Base-by-base conservation (phyloP, 1,140 invertebrate species). In the Capitella teleta region DNA sequence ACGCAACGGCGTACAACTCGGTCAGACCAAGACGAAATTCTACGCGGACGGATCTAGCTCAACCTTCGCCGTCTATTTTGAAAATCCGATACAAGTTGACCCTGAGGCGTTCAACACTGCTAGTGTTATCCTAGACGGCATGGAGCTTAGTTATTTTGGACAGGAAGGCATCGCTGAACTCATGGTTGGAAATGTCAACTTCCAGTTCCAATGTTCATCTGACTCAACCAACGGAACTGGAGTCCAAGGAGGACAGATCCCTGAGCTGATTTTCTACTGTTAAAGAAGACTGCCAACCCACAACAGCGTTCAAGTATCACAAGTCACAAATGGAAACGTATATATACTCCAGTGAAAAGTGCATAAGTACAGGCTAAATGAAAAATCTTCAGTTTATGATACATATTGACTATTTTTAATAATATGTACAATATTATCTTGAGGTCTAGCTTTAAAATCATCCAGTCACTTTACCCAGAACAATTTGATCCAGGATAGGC, bases 141-240 rank as follows among this genome's bases (percentile, higher is more conserved):
- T 80, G 28, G 90, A 95, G 70, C 73, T 96, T 67, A 88, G 86
- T 3, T 83, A 86, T 73, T 91, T 89, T 72, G 87, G 87, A n/a
- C 52, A 85, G 79, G 28, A 86, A 83, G 72, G 87, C 81, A 10
- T 69, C 80, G 34, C 76, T 79, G 53, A 82, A 79, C 54, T 83
- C 83, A 16, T 77, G 76, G 21, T 78, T 52, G 79, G 80, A 24
- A 82, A 81, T 62, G 80, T 89, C 2, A 84, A 80, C 12, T 91
- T 90, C 67, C 82, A 86, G 62, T 91, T 90, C 68, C 83, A 82
- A n/a, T 88, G 83, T 65, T 85, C 85, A 5, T 80, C 84, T n/a
- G 86, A 86, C 30, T 87, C 86, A 64, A 90, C 89, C 62, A 91
- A 91, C 72, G 87, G 87, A 14, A 90, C 87, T 1, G 85, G 84